phyloP scores from a whole-genome alignment of 2,888 invertebrate genomes.

The Conus canariensis region DNA sequence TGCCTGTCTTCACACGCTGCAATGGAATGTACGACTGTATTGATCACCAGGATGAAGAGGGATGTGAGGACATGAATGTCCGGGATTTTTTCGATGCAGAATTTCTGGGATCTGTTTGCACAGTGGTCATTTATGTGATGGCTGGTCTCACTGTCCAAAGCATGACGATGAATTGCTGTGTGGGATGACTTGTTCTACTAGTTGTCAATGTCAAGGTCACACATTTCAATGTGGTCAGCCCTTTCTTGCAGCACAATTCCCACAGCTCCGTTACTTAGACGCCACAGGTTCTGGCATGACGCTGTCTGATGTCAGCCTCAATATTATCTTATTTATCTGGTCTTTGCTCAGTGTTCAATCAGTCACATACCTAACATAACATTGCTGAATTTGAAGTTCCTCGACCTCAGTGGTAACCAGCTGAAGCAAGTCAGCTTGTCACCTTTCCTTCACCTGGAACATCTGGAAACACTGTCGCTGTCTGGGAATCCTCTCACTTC shows the following conservation, averaged over 20 bases:
- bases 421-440: background rate
- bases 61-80: background rate
- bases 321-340: background rate
- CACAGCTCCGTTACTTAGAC: background rate
- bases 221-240: background rate
- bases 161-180: background rate
- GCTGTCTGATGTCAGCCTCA: background rate
- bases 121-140: background rate
- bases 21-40: constrained; percentile 9
- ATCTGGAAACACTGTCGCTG: background rate
- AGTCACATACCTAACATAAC: background rate
- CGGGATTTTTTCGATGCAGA: background rate
- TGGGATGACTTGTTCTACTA: background rate
- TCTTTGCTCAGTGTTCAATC: background rate
- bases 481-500: background rate
- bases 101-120: background rate
- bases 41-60: constrained; percentile 11
- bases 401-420: background rate
- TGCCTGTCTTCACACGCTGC: background rate
- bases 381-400: background rate
- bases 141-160: constrained; percentile 8
- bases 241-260: background rate
- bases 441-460: background rate
- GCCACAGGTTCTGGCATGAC: background rate
- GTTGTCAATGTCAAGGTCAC: background rate